Evolutionary conservation across 2,113 vertebrate genomes (phyloP).

Genomic region (Heliornis fulica): DNA sequence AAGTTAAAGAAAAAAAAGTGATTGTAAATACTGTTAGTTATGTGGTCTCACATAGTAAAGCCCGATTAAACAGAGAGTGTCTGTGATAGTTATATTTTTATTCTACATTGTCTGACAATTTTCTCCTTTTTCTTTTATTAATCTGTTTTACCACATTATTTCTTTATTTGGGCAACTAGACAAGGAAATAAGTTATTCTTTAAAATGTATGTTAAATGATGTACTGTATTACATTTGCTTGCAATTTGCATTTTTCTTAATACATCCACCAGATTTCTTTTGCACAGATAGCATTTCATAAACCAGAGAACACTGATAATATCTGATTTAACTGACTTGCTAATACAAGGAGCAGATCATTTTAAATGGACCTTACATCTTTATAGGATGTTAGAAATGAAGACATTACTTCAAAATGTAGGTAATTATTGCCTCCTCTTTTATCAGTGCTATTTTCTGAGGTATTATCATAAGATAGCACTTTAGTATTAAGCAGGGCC

Average conservation of each 20-base stretch:
- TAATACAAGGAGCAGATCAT: slow-evolving; percentile 77
- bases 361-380: slow-evolving; percentile 79
- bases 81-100: not conserved
- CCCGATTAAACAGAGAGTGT: not conserved
- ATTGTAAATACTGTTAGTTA: not conserved
- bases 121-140: not conserved
- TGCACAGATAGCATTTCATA: slow-evolving; percentile 55
- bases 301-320: slow-evolving; percentile 63
- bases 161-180: slow-evolving; percentile 37
- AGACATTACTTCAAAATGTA: slow-evolving; percentile 83
- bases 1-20: not conserved
- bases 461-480: slow-evolving; percentile 96
- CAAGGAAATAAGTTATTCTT: slow-evolving; percentile 51
- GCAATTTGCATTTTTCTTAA: slow-evolving; percentile 65
- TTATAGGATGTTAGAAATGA: slow-evolving; percentile 80
- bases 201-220: slow-evolving; percentile 55
- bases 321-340: slow-evolving; percentile 74
- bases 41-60: not conserved
- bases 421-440: slow-evolving; percentile 83
- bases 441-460: slow-evolving; percentile 82
- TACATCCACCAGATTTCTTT: slow-evolving; percentile 41
- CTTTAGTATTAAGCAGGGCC: slow-evolving; percentile 81
- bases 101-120: not conserved
- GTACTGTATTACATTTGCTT: slow-evolving; percentile 51
- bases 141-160: not conserved